Evolutionary conservation across 2,113 vertebrate genomes (phyloP), one percentile per base, ranked within the genome.

Genomic region (Coptodon bakossiorum): DNA sequence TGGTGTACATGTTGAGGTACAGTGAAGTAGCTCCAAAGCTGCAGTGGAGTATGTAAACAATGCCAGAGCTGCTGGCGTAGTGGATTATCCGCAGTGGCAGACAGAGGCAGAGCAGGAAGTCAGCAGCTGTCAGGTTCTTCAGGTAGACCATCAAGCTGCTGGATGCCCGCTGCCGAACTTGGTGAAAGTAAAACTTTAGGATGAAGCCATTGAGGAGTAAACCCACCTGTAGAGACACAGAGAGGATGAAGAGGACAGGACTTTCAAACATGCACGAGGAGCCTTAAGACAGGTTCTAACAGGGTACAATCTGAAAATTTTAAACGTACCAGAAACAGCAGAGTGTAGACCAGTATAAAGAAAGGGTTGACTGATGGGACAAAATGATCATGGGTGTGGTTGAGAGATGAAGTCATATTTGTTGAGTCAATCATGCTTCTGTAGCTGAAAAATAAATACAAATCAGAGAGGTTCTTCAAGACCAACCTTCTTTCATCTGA

Each of bases 81-180:
- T 76, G 22, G 24, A 10, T 24, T 27, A 76, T 76, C 4, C 43
- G 13, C 4, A 76, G 0, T 13, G 71, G 43, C 22, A 76, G 4
- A 9, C 0, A 48, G 43, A 76, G 2, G 27, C 57, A 61, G 1
- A 61, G 57, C 27, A 61, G 14, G 14, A 10, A 61, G 27, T 31
- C 57, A 61, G 71, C 71, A 76, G 71, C 71, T 43, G 71, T 76
- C 22, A 76, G 71, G 43, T 76, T 0, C 9, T 76, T 12, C 43
- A 76, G 19, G 71, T 76, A 76, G 14, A 76, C 43, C 71, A 48
- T 76, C 71, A 43, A 50, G 14, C 71, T 7, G 22, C 24, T 76
- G 2, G 43, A 45, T 16, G 9, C 0, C 24, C 29, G 71, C 14
- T 48, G 38, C 3, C 1, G 40, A 76, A 9, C 0, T 76, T 8